Conservation (phyloP, 2,797 vertebrate species). For the Neosilurus hyrtlii region DNA sequence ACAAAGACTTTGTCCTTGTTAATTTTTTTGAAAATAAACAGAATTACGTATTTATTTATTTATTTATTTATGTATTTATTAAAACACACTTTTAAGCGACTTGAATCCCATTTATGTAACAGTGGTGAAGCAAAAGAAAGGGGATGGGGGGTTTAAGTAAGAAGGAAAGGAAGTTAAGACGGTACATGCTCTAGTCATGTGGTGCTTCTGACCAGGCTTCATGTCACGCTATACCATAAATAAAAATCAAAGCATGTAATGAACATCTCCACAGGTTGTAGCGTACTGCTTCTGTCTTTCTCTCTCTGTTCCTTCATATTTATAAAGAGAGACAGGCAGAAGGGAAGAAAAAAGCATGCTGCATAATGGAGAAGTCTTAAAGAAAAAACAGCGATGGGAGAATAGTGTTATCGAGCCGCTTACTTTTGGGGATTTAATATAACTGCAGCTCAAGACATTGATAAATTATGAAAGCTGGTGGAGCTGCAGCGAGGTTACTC, state of each 20-base stretch:
- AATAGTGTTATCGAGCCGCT: constrained; percentile 1
- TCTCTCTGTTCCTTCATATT: background rate
- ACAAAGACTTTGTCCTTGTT: background rate
- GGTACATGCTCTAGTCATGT: too few species aligned
- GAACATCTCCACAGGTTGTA: background rate
- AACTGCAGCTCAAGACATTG: constrained; percentile 4
- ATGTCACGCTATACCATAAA: background rate
- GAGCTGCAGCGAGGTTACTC: background rate
- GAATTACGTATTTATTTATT: too few species aligned
- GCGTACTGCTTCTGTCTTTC: background rate
- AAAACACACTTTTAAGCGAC: background rate
- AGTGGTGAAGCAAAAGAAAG: background rate
- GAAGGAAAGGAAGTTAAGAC: background rate
- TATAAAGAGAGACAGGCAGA: background rate
- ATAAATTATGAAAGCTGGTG: constrained; percentile 9
- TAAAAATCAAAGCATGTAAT: background rate
- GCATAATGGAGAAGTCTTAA: background rate
- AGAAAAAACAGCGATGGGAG: background rate
- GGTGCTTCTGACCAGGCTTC: background rate
- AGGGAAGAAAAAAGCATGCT: background rate
- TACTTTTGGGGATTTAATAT: background rate
- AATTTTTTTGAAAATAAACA: background rate
- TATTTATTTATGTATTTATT: too few species aligned
- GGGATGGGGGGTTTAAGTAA: too few species aligned
- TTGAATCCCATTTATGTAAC: background rate